These are phyloP conservation scores for Diorhabda elongata DNA, from an alignment of 1,140 invertebrate genomes.

Conservation along the genomic window DNA sequence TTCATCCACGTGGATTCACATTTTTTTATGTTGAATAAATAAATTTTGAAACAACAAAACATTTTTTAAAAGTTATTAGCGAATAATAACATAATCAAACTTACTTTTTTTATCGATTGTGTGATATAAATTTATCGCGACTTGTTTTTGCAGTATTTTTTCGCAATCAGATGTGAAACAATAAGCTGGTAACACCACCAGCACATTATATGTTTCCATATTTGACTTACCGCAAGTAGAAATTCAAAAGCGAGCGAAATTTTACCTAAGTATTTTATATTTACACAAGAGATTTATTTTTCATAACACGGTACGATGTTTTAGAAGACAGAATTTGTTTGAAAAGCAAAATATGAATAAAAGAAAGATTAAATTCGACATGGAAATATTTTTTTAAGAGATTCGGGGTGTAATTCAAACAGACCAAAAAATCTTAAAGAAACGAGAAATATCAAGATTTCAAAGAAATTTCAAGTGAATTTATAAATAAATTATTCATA, in stretches of 20 bases:
- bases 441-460: not conserved
- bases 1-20: too few species aligned
- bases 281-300: slow-evolving; percentile 21
- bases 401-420: not conserved
- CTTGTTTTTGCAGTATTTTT: too few species aligned
- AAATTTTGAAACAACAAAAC: too few species aligned
- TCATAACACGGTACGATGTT: slow-evolving; percentile 14
- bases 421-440: not conserved
- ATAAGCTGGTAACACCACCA: not conserved
- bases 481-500: too few species aligned
- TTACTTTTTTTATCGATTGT: too few species aligned
- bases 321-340: slow-evolving; percentile 16
- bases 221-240: not conserved
- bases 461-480: not conserved
- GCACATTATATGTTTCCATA: not conserved
- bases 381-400: not conserved
- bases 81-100: too few species aligned
- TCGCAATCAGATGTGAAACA: too few species aligned
- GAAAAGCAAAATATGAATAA: not conserved
- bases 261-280: slow-evolving; percentile 8
- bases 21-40: too few species aligned
- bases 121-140: too few species aligned
- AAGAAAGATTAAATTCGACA: not conserved
- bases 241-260: not conserved
- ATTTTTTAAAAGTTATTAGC: too few species aligned